A percentile compares a stretch with the other conserved stretches of the same genome.
These are phyloP conservation scores for Alentia gelatinosa DNA, from an alignment of 2,888 invertebrate genomes.

Conservation along the genomic window DNA sequence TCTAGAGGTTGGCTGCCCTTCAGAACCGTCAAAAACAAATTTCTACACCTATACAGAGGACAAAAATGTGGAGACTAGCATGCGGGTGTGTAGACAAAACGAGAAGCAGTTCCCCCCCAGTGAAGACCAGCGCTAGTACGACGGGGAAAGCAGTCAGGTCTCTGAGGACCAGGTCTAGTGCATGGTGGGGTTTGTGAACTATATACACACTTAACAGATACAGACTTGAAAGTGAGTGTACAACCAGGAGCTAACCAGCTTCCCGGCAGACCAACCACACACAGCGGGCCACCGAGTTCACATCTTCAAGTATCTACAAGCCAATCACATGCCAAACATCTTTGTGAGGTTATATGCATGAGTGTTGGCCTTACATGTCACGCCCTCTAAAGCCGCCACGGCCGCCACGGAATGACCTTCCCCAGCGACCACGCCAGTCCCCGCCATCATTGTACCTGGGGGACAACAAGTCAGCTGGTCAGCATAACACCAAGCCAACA, in stretches of 20 bases:
- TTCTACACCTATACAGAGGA: too few species aligned
- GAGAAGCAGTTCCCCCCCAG: neutral
- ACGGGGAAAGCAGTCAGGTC: neutral
- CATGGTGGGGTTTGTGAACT: neutral
- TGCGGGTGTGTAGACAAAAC: neutral
- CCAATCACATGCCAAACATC: neutral
- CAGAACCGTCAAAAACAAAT: too few species aligned
- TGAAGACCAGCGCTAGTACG: neutral
- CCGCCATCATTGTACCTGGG: conserved; percentile 34
- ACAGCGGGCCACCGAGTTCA: neutral
- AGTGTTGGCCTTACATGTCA: neutral
- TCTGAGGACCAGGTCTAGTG: too few species aligned
- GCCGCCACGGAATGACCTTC: conserved; percentile 37
- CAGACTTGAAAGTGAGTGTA: neutral
- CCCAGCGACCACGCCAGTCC: conserved; percentile 41
- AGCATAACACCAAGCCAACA: neutral
- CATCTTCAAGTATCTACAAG: neutral
- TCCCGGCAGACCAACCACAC: neutral
- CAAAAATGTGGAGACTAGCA: too few species aligned
- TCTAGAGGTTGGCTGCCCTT: too few species aligned
- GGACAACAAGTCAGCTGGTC: neutral
- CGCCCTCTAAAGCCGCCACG: conserved; percentile 43
- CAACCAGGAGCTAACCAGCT: neutral
- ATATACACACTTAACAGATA: neutral
- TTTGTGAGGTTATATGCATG: neutral